Base-by-base conservation (phyloP, 2,113 vertebrate species). In the Sminthopsis crassicaudata region DNA sequence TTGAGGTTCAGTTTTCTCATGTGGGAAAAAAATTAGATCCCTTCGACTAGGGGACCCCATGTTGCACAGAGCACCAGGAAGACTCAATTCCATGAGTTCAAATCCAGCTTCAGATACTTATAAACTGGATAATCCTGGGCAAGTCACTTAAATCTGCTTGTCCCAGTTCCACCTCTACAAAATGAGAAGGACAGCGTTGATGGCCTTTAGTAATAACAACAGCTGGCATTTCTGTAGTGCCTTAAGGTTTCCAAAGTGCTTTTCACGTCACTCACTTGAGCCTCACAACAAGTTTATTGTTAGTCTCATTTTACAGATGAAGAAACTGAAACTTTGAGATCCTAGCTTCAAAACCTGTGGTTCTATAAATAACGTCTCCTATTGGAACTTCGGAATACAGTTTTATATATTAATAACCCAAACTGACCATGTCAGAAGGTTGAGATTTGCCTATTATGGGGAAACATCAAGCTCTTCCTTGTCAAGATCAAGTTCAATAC, bases 11-110 rank as follows among this genome's bases (percentile, higher is more conserved):
- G 6, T 55, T 84, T 46, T 48, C n/a, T 53, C 53, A 60, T 89
- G 26, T 94, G 60, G 36, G n/a, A 90, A 76, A 93, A 57, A 92
- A 52, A 55, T 67, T 54, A 14, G 22, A 92, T 96, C 89, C 93
- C 30, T 95, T 96, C 90, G n/a, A 5, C 36, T n/a, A 76, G 36
- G 36, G 30, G 7, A 36, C 60, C 36, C 30, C 55, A 57, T 30
- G 19, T 12, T 67, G 12, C 30, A n/a, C 3, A 67, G 60, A 67
- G 60, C 11, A 11, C 57, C 12, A 67, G 60, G 36, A 76, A n/a
- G 30, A n/a, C 36, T 60, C 11, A 60, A 30, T 27, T 60, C 30
- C 57, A 36, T n/a, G 36, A 76, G 36, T 76, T 76, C 67, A 76
- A n/a, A 76, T 76, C 67, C n/a, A 14, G 7, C 36, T 36, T 76